Base-by-base conservation (phyloP, 2,113 vertebrate species). In the Ictalurus furcatus region DNA sequence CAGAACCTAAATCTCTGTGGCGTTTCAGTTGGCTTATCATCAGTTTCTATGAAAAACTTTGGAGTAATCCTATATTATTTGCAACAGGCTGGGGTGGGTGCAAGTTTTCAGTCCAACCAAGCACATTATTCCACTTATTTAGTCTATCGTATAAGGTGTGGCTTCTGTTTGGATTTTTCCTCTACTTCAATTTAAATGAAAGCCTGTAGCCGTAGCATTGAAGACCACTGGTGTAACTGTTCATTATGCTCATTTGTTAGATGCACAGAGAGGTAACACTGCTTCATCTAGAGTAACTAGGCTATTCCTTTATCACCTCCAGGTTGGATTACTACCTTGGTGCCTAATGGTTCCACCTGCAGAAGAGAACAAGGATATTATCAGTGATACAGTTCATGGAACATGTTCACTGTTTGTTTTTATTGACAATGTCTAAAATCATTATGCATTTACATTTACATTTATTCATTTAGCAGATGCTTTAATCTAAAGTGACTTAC, bases 321-420 rank as follows among this genome's bases (percentile, higher is more conserved):
- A 86, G 54, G 85, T 78, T 87, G 37, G 71, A 86, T 48, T 40
- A 37, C 23, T 86, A 17, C 48, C 48, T 16, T 17, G 44, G 28
- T 79, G 25, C 12, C 73, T 76, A 25, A 48, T 48, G 37, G 73
- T 76, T 76, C 40, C 13, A 23, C 73, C 71, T 7, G 8, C 34
- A 74, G 37, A 74, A 3, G 37, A 56, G 48, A 80, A 56, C 30
- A 16, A 30, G 11, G 28, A 14, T 80, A 1, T 30, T 30, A 30
- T 7, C 14, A 30, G 9, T 78, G 76, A 52, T 14, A 16, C 1
- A 52, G 78, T 56, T 81, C 6, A n/a, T 58, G 16, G 16, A 30
- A 79, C 16, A 73, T 37, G 14, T 37, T 71, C 13, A 71, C 6
- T 71, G n/a, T 44, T 48, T 71, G n/a, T 25, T 48, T 44, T 44